Conservation (phyloP, 2,113 vertebrate species). For the Pollachius pollachius region DNA sequence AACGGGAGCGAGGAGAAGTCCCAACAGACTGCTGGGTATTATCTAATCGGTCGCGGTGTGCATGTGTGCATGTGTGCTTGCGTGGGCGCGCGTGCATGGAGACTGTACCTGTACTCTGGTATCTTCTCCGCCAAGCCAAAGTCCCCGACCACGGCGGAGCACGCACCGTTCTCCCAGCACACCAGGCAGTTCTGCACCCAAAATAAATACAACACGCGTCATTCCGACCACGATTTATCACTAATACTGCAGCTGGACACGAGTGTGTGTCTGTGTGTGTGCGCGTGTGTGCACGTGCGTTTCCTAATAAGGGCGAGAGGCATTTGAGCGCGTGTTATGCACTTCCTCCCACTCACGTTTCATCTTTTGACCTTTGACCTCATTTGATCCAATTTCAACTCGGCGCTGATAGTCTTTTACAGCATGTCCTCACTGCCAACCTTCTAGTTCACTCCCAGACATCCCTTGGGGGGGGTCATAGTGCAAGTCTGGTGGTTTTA, state of each 20-base stretch:
- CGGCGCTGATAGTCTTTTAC: no score
- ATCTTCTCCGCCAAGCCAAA: constrained; percentile 85
- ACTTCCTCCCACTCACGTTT: no score
- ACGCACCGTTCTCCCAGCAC: constrained; percentile 69
- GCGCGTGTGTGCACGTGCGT: not conserved
- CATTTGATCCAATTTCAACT: no score
- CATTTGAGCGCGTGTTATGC: no score
- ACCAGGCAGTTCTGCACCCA: constrained; percentile 81
- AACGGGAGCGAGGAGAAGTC: constrained; percentile 22
- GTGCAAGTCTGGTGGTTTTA: no score
- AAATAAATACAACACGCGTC: constrained; percentile 11
- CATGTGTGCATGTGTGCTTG: constrained; percentile 3
- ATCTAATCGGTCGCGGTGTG: constrained; percentile 34
- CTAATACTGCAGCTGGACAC: not conserved
- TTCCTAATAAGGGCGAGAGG: no score
- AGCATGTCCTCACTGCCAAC: no score
- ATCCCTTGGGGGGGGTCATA: no score
- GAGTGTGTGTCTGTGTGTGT: not conserved
- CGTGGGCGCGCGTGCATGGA: not conserved
- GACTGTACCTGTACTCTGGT: constrained; percentile 79
- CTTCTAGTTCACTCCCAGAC: no score
- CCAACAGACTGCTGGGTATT: constrained; percentile 34
- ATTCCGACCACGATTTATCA: not conserved
- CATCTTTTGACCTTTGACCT: no score
- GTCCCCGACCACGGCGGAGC: constrained; percentile 81